Base-by-base conservation (phyloP, 2,113 vertebrate species). In the Chionis minor region DNA sequence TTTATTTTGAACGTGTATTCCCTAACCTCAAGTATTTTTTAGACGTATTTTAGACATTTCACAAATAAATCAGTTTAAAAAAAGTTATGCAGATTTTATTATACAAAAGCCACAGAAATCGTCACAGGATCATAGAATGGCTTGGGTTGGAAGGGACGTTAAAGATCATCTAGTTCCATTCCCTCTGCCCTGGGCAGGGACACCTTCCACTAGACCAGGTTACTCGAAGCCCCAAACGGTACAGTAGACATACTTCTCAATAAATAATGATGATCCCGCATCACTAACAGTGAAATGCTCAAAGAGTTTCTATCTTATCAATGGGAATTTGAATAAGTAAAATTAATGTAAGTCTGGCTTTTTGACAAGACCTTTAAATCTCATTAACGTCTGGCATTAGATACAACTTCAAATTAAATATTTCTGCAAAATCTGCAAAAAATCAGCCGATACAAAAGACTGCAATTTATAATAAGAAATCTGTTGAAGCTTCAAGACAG, bases 1-100 rank as follows among this genome's bases (percentile, higher is more conserved):
- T 95, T 96, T 95, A 97, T 95, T 97, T 63, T 4, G 4, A 65
- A 69, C 6, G 16, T 5, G 11, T 87, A 79, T 58, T 94, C 35
- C 38, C 54, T 35, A 49, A 85, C 20, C 58, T 85, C 54, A 69
- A 61, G 35, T 32, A 58, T 27, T 67, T 81, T 61, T 70, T 14
- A 89, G 54, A 67, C 14, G 9, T 4, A 24, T 24, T 13, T 84
- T 38, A 38, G 38, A 38, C 6, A 35, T 51, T 88, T 79, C 54
- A 89, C 65, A 91, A 81, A 82, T 58, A 71, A 75, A 70, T 71
- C 32, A 28, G 13, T 71, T 88, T 73, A 1, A 6, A 49, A 49
- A 66, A 81, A 62, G 16, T 82, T 82, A 70, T 5, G 9, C 30
- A 91, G 51, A 56, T 38, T 78, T 78, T 45, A 22, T 88, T 84